Percentiles rank a stretch among this genome's conserved stretches.
Evolutionary conservation across 2,113 vertebrate genomes (phyloP).

Genomic region (Ascaphus truei): DNA sequence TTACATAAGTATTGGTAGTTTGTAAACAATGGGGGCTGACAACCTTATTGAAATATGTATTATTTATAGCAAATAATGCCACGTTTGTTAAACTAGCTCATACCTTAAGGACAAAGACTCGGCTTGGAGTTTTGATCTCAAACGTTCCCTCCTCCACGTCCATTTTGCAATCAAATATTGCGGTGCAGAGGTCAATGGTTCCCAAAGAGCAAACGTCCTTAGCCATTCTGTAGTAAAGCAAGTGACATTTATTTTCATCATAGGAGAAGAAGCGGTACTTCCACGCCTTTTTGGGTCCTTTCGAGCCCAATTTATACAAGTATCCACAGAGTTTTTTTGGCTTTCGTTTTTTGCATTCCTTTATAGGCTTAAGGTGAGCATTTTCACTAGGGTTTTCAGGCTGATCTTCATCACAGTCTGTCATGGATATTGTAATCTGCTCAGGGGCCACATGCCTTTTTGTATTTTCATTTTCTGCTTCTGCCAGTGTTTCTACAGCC

Average conservation of each 20-base stretch:
- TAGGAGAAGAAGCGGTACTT: constrained; percentile 91
- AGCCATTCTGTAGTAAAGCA: constrained; percentile 83
- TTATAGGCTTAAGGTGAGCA: constrained; percentile 1
- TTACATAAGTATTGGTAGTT: too few relatives aligned
- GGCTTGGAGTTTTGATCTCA: constrained; percentile 80
- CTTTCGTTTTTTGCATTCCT: constrained; percentile 9
- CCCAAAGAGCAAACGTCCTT: constrained; percentile 83
- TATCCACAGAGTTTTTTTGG: constrained; percentile 81
- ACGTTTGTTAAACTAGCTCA: too few relatives aligned
- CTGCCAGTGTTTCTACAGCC: background rate
- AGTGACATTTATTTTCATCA: constrained; percentile 76
- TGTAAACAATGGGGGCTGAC: too few relatives aligned
- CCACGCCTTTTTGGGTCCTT: constrained; percentile 83
- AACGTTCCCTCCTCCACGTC: constrained; percentile 79
- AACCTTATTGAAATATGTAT: too few relatives aligned
- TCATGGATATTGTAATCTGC: background rate
- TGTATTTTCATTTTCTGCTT: background rate
- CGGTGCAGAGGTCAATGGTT: constrained; percentile 66
- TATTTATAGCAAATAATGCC: too few relatives aligned
- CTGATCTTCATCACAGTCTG: background rate
- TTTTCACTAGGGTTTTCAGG: background rate
- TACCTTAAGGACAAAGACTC: constrained; percentile 86
- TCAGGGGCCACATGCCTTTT: background rate
- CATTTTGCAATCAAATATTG: constrained; percentile 75
- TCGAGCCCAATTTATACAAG: constrained; percentile 78